phyloP scores from a whole-genome alignment of 2,797 vertebrate species.

The Brachyalestes nurse region DNA sequence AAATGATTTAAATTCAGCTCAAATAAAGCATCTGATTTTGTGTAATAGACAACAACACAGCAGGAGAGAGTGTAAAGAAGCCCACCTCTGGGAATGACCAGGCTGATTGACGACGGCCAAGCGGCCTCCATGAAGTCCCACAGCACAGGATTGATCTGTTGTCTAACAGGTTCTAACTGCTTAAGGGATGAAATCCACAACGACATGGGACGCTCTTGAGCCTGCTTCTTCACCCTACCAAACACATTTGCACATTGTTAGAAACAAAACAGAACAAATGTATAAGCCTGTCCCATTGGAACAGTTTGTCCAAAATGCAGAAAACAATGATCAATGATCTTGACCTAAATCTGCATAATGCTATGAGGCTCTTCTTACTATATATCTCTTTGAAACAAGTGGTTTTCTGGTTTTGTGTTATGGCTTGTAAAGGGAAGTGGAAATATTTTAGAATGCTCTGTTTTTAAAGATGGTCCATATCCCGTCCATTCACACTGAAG shows the following conservation, averaged over 20 bases:
- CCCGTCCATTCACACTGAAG: no score
- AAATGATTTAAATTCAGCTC: not conserved
- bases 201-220: slow-evolving; percentile 90
- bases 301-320: no score
- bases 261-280: not conserved
- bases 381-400: no score
- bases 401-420: no score
- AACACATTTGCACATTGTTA: slow-evolving; percentile 14
- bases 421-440: no score
- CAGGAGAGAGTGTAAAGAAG: not conserved
- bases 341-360: no score
- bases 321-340: no score
- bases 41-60: not conserved
- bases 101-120: slow-evolving; percentile 90
- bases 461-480: no score
- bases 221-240: slow-evolving; percentile 86
- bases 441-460: no score
- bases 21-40: not conserved
- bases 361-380: no score
- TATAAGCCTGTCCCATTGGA: no score
- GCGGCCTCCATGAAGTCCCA: slow-evolving; percentile 91
- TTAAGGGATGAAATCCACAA: slow-evolving; percentile 89
- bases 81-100: slow-evolving; percentile 89
- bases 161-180: slow-evolving; percentile 85
- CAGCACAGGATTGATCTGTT: slow-evolving; percentile 84